These are phyloP conservation scores for Bufo bufo DNA, from an alignment of 2,113 vertebrate species.

Conservation along the genomic window DNA sequence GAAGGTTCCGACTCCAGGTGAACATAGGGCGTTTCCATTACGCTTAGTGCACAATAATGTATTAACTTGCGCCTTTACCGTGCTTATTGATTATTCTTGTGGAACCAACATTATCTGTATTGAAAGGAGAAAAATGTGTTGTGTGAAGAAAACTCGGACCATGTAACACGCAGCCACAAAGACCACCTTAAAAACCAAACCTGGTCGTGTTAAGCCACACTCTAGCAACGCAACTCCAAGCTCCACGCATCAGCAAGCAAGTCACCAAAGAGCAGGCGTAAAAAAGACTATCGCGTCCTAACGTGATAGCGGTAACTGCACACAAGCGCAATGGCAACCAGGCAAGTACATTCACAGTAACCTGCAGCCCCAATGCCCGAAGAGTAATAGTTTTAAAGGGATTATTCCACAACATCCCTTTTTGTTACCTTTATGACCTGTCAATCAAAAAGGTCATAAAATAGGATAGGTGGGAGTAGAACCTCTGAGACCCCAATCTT, in stretches of 20 bases:
- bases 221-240: neutral
- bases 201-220: neutral
- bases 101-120: constrained; percentile 45
- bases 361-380: neutral
- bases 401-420: neutral
- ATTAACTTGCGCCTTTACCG: constrained; percentile 29
- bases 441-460: neutral
- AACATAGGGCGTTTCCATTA: constrained; percentile 3
- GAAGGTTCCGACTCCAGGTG: constrained; percentile 22
- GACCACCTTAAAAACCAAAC: neutral
- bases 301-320: neutral
- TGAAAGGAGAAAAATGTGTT: constrained; percentile 28
- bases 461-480: neutral
- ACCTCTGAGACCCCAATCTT: neutral
- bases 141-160: constrained; percentile 33
- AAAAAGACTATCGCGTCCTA: neutral
- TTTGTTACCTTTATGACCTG: neutral
- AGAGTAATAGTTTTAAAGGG: neutral
- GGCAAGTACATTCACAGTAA: neutral
- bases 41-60: constrained; percentile 30
- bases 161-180: constrained; percentile 12
- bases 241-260: constrained; percentile 1
- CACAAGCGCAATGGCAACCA: neutral
- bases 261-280: neutral
- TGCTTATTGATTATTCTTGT: constrained; percentile 39